These are phyloP conservation scores for Cydia strobilella DNA, from an alignment of 1,140 invertebrate species.

Conservation along the genomic window DNA sequence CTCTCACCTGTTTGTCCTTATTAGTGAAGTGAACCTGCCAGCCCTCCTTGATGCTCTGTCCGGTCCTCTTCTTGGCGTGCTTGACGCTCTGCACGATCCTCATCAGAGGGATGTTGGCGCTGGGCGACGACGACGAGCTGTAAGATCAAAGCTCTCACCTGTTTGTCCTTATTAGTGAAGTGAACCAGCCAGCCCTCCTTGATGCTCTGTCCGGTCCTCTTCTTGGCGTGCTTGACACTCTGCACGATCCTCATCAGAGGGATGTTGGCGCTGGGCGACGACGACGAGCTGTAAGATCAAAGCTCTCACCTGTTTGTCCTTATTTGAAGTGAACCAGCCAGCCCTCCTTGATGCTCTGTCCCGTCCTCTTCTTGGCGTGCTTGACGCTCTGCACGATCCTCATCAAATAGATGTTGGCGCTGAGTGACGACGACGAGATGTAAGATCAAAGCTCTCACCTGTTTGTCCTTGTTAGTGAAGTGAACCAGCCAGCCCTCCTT, in stretches of 20 bases:
- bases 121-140: conserved; percentile 87
- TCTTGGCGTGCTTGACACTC: conserved; percentile 98
- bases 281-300: conserved; percentile 69
- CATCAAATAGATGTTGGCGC: conserved; percentile 99
- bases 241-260: conserved; percentile 98
- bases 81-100: conserved; percentile 98
- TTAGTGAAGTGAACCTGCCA: conserved; percentile 98
- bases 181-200: conserved; percentile 99
- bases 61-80: conserved; percentile 93
- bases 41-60: conserved; percentile 96
- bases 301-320: conserved; percentile 80
- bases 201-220: conserved; percentile 90
- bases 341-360: conserved; percentile 96
- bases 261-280: conserved; percentile 97
- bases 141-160: conserved; percentile 77
- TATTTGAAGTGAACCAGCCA: conserved; percentile 85
- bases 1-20: conserved; percentile 88
- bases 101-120: conserved; percentile 99
- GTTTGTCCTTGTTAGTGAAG: conserved; percentile 92
- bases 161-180: conserved; percentile 93
- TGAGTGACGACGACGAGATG: conserved; percentile 87
- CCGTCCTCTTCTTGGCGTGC: conserved; percentile 93
- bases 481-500: conserved; percentile 99
- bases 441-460: conserved; percentile 78
- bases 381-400: conserved; percentile 99